phyloP scores from a whole-genome alignment of 2,888 invertebrate genomes.

The Drosophila buzzatii region DNA sequence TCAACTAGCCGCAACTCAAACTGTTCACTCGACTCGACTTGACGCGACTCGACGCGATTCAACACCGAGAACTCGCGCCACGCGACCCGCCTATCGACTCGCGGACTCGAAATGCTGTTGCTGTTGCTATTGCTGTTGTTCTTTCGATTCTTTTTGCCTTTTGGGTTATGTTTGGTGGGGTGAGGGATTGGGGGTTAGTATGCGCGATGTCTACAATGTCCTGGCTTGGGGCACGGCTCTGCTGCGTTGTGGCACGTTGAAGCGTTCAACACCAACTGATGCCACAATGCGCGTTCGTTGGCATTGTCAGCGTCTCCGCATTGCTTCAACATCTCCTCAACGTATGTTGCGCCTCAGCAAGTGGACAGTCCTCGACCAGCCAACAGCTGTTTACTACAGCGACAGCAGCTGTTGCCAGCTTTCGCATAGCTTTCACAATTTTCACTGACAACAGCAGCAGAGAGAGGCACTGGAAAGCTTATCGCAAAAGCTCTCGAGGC shows the following conservation, averaged over 20 bases:
- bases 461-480: not conserved
- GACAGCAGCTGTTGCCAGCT: slow-evolving; percentile 36
- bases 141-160: not conserved
- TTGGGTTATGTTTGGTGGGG: not conserved
- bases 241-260: slow-evolving; percentile 74
- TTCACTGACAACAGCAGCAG: slow-evolving; percentile 16
- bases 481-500: not conserved
- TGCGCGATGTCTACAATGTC: slow-evolving; percentile 17
- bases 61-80: slow-evolving; percentile 11
- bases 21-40: slow-evolving; percentile 5
- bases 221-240: slow-evolving; percentile 26
- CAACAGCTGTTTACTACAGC: slow-evolving; percentile 18
- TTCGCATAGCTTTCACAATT: not conserved
- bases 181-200: not conserved
- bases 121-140: not conserved
- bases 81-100: slow-evolving; percentile 14
- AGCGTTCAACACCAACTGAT: slow-evolving; percentile 81
- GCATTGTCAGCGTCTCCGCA: slow-evolving; percentile 31
- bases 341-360: not conserved
- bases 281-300: slow-evolving; percentile 23
- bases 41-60: slow-evolving; percentile 7
- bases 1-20: slow-evolving; percentile 9
- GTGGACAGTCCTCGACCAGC: slow-evolving; percentile 32
- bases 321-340: slow-evolving; percentile 28
- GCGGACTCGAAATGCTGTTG: slow-evolving; percentile 2